Conservation (phyloP, 2,888 invertebrate genomes). For the Tiliacea citrago region DNA sequence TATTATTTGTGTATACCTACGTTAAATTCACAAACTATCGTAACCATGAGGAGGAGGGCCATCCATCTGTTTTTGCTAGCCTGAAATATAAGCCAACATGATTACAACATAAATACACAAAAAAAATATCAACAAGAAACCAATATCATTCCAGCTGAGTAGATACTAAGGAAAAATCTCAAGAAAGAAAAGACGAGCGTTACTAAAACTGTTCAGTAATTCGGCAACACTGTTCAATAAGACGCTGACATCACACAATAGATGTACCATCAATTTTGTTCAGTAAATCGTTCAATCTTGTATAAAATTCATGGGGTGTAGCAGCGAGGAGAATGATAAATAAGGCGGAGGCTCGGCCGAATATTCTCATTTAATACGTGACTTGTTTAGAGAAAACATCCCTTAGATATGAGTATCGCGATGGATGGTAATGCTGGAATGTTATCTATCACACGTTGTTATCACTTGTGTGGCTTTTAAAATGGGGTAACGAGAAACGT, state of each 20-base stretch:
- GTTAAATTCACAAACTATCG: neutral
- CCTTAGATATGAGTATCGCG: conserved; percentile 86
- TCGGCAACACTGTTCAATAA: conserved; percentile 79
- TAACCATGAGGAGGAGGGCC: neutral
- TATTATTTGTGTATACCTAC: neutral
- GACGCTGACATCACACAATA: conserved; percentile 86
- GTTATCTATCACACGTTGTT: conserved; percentile 86
- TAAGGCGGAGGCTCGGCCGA: conserved; percentile 89
- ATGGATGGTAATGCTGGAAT: conserved; percentile 80
- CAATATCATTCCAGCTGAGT: conserved; percentile 57
- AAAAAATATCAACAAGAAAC: conserved; percentile 50
- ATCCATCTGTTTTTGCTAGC: neutral
- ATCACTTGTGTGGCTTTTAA: conserved; percentile 73
- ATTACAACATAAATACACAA: conserved; percentile 11
- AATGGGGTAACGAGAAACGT: conserved; percentile 21
- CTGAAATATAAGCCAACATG: conserved; percentile 6
- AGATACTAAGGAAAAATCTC: conserved; percentile 48
- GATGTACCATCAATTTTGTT: conserved; percentile 90
- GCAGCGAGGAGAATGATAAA: conserved; percentile 90
- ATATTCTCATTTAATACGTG: conserved; percentile 91
- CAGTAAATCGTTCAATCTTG: conserved; percentile 90
- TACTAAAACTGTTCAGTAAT: conserved; percentile 68
- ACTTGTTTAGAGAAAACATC: conserved; percentile 88
- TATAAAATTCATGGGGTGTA: conserved; percentile 90
- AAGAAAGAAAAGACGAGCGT: conserved; percentile 43